Conservation (phyloP, 2,888 invertebrate genomes). For the Philhelius pedissequus region DNA sequence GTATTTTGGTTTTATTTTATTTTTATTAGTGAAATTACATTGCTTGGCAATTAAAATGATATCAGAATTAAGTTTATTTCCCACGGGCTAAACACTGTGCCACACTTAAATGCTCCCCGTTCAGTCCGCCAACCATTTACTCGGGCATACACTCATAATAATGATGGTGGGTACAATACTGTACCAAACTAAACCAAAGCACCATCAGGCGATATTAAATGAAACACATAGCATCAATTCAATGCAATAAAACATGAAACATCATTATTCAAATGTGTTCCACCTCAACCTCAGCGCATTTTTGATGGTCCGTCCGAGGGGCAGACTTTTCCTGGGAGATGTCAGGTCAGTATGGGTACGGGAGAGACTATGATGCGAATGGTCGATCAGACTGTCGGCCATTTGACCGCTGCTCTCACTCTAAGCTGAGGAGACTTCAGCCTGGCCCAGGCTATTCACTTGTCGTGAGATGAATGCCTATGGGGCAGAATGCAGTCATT, state of each 20-base stretch:
- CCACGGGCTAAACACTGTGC: conserved; percentile 14
- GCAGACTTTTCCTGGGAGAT: conserved; percentile 35
- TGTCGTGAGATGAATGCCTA: conserved; percentile 61
- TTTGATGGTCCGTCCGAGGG: conserved; percentile 36
- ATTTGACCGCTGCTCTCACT: conserved; percentile 49
- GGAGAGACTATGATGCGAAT: neutral
- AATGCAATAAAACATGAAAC: conserved; percentile 56
- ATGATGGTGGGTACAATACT: conserved; percentile 13
- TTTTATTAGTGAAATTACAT: conserved; percentile 17
- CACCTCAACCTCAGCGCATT: conserved; percentile 34
- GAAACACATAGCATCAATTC: conserved; percentile 45
- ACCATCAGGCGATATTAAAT: neutral
- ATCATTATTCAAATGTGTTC: conserved; percentile 67
- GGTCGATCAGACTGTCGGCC: conserved; percentile 27
- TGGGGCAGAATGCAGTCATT: conserved; percentile 57
- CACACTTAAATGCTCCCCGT: neutral
- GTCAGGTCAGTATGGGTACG: conserved; percentile 19
- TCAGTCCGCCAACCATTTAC: neutral
- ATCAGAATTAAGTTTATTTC: conserved; percentile 55
- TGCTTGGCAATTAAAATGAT: conserved; percentile 57
- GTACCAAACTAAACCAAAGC: neutral
- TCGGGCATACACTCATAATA: neutral
- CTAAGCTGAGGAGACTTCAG: neutral
- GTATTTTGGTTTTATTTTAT: conserved; percentile 17
- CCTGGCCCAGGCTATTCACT: conserved; percentile 39